Percentiles rank a stretch among this genome's conserved stretches.
These are phyloP conservation scores for Tyria jacobaeae DNA, from an alignment of 2,888 invertebrate genomes.

Conservation along the genomic window DNA sequence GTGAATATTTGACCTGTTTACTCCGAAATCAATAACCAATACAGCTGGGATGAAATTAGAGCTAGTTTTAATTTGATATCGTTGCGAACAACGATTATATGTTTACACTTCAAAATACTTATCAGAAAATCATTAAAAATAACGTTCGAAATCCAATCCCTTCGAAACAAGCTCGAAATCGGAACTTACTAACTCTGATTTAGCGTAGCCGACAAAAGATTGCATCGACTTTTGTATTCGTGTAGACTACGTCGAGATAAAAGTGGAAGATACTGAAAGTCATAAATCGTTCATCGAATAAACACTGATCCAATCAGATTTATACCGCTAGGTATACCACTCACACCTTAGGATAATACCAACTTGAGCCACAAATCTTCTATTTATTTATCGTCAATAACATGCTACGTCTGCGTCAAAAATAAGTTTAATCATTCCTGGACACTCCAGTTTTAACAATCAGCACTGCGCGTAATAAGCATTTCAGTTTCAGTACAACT, in stretches of 20 bases:
- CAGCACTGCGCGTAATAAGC: too few relatives aligned
- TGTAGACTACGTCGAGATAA: background rate
- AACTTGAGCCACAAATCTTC: background rate
- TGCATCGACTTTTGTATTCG: background rate
- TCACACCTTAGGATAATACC: background rate
- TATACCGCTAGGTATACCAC: background rate
- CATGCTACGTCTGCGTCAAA: background rate
- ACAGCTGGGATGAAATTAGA: background rate
- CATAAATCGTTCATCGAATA: background rate
- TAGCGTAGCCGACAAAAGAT: background rate
- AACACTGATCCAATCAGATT: constrained; percentile 1
- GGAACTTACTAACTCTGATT: background rate
- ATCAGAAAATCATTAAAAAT: too few relatives aligned
- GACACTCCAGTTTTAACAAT: background rate
- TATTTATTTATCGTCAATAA: background rate
- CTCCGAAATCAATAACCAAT: too few relatives aligned
- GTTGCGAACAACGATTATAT: background rate
- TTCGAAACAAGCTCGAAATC: too few relatives aligned
- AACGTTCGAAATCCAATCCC: too few relatives aligned
- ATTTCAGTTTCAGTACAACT: too few relatives aligned
- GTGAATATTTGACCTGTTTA: too few relatives aligned
- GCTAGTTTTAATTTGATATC: background rate
- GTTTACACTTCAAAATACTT: background rate
- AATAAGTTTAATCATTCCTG: background rate
- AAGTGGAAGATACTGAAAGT: background rate